Conservation (phyloP, 2,888 invertebrate genomes). For the Agrotis segetum region DNA sequence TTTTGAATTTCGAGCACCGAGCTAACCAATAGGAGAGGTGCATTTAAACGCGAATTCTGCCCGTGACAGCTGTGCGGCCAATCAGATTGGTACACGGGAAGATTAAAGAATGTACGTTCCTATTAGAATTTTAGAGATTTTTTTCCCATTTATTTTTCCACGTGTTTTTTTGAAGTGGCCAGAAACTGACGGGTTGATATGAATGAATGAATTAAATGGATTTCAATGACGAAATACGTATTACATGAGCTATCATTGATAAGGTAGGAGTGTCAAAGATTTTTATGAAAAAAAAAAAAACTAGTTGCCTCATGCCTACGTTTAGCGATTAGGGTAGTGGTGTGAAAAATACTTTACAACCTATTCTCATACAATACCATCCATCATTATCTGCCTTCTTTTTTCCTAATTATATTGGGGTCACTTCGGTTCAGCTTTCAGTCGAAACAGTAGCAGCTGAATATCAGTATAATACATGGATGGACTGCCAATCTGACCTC, state of each 20-base stretch:
- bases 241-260: not conserved
- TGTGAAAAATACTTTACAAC: too few species aligned
- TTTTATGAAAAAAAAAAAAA: too few species aligned
- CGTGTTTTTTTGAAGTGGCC: conserved; percentile 60
- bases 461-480: too few species aligned
- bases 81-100: conserved; percentile 84
- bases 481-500: too few species aligned
- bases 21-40: conserved; percentile 82
- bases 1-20: conserved; percentile 77
- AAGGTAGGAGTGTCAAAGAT: not conserved
- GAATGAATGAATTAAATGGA: conserved; percentile 23
- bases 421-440: too few species aligned
- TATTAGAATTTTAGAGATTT: conserved; percentile 83
- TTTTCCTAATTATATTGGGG: too few species aligned
- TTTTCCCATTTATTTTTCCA: conserved; percentile 61
- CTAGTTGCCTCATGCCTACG: too few species aligned
- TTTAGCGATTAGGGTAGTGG: too few species aligned
- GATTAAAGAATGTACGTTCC: conserved; percentile 83
- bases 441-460: too few species aligned
- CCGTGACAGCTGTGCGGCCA: conserved; percentile 87
- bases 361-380: too few species aligned
- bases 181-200: conserved; percentile 32
- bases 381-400: too few species aligned
- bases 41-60: conserved; percentile 86
- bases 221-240: not conserved